These are phyloP conservation scores for Centropristis striata DNA, from an alignment of 2,113 vertebrate species.

Conservation along the genomic window DNA sequence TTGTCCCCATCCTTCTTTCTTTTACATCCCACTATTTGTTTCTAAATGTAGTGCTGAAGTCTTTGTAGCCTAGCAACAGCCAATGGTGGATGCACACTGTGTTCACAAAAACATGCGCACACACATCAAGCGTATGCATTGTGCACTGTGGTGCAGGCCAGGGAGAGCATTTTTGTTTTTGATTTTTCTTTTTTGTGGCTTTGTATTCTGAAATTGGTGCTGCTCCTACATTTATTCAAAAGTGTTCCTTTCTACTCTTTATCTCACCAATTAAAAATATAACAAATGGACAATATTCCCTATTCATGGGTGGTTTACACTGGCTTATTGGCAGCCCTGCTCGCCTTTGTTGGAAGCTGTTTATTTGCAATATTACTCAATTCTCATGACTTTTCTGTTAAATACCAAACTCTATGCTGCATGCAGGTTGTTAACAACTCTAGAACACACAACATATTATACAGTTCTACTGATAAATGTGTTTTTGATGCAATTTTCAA, in stretches of 20 bases:
- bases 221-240: constrained; percentile 22
- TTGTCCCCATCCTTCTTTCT: constrained; percentile 46
- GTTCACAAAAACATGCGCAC: constrained; percentile 29
- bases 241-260: constrained; percentile 1
- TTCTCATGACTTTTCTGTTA: neutral
- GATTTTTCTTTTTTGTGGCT: constrained; percentile 28
- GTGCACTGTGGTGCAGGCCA: neutral
- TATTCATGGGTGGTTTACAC: neutral
- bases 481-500: constrained; percentile 8
- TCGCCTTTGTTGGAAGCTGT: constrained; percentile 9
- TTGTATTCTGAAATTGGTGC: neutral
- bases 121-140: constrained; percentile 14
- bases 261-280: constrained; percentile 14
- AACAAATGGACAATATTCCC: constrained; percentile 4
- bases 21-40: constrained; percentile 64
- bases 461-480: neutral
- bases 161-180: constrained; percentile 30
- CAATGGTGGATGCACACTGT: constrained; percentile 44
- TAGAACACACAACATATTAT: neutral
- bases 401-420: neutral
- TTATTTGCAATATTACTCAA: neutral
- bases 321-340: neutral
- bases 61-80: constrained; percentile 76
- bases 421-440: neutral
- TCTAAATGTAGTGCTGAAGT: constrained; percentile 66